Evolutionary conservation across 2,888 invertebrate species (phyloP), one percentile per base, ranked within the genome.

Genomic region (Oscheius sp.): DNA sequence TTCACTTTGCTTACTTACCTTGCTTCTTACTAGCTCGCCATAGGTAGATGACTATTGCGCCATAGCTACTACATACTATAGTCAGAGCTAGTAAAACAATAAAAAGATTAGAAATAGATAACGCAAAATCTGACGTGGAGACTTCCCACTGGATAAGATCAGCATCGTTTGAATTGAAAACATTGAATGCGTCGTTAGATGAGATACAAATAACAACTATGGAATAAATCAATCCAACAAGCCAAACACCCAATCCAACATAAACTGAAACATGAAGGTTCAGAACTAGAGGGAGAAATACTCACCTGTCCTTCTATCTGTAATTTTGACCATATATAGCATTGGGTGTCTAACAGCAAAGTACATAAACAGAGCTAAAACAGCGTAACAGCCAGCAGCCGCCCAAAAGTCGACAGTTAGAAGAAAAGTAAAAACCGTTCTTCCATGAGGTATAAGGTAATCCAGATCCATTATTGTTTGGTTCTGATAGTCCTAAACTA

Each of bases 371-470:
- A 76, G 36, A 8, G 76, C 77, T 30, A 76, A 49, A n/a, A 74
- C 73, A 17, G 71, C 75, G 49, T 76, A 76, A 24, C 74, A 74
- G 2, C 76, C 76, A 5, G 73, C 71, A 4, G 77, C 76, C 8
- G 76, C 72, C 76, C 76, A 76, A 36, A 74, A 76, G 50, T 76
- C 70, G 17, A 75, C 30, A 8, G 76, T 76, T n/a, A 76, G 67
- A 22, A 76, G 54, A 6, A 76, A 67, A 5, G 76, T 76, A 51
- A 76, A 76, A 36, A 77, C 30, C 17, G 75, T 77, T 41, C 75
- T 20, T 8, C 76, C 76, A 47, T 77, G 73, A 20, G 76, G 76
- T 32, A 76, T 76, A 17, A 77, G 41, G 51, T 76, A 76, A 28
- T 73, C 76, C 28, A 76, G 20, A 17, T 71, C 68, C 32, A 62